Percentiles rank a stretch among this genome's conserved stretches.
Conservation (phyloP, 2,797 vertebrate species). For the Lithobates pipiens region DNA sequence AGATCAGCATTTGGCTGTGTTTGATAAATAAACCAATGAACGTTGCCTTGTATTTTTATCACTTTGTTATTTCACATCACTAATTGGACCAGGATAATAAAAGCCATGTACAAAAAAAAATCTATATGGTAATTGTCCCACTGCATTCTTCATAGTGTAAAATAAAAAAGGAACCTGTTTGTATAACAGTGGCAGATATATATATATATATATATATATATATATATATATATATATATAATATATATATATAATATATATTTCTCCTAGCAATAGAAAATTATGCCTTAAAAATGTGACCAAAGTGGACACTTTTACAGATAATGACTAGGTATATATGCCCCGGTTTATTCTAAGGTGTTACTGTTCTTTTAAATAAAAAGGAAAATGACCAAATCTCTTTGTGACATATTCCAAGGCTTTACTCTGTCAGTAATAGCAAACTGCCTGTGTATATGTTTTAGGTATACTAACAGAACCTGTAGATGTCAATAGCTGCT, state of each 20-base stretch:
- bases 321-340: background rate
- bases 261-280: too few species aligned
- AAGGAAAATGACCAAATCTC: conserved; percentile 21
- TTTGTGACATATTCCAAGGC: conserved; percentile 90
- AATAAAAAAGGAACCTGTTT: background rate
- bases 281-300: background rate
- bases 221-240: too few species aligned
- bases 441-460: conserved; percentile 41
- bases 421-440: conserved; percentile 82
- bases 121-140: too few species aligned
- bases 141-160: too few species aligned
- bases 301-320: conserved; percentile 10
- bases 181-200: background rate
- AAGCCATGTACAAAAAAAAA: background rate
- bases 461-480: conserved; percentile 66
- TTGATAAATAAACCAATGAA: background rate
- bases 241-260: too few species aligned
- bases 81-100: background rate
- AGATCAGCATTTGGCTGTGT: background rate
- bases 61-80: too few species aligned
- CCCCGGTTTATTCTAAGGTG: background rate
- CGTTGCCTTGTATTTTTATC: too few species aligned
- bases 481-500: conserved; percentile 26
- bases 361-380: conserved; percentile 64
- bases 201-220: background rate